These are phyloP conservation scores for Myotis davidii DNA, from an alignment of 2,113 vertebrate genomes.

Conservation along the genomic window DNA sequence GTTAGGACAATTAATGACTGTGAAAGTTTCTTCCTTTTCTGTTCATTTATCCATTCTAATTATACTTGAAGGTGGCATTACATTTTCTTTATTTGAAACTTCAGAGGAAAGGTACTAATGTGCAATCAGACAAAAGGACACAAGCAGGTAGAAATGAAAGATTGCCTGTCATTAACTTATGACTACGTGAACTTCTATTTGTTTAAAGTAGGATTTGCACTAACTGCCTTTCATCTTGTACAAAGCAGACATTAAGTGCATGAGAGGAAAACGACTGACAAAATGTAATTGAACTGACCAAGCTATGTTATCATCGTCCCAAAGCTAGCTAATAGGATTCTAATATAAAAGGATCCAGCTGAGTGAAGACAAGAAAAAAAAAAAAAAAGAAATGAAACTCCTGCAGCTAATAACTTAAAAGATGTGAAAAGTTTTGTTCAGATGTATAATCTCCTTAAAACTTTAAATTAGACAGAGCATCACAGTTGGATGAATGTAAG, in stretches of 20 bases:
- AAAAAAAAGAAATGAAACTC: background rate
- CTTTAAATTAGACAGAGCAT: constrained; percentile 57
- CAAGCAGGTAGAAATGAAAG: constrained; percentile 55
- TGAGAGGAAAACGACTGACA: constrained; percentile 44
- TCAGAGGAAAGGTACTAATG: constrained; percentile 7
- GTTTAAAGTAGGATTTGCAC: constrained; percentile 60
- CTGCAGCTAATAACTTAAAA: constrained; percentile 45
- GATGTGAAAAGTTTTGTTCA: constrained; percentile 41
- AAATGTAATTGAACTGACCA: constrained; percentile 71
- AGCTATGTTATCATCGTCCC: background rate
- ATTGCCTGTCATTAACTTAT: constrained; percentile 52
- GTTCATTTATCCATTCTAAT: constrained; percentile 47
- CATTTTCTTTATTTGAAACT: constrained; percentile 41
- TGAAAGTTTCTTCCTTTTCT: background rate
- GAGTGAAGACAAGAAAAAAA: constrained; percentile 59
- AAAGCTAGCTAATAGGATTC: constrained; percentile 24
- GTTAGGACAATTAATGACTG: background rate
- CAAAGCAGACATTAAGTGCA: constrained; percentile 55
- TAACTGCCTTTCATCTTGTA: constrained; percentile 60
- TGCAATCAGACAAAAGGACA: constrained; percentile 36
- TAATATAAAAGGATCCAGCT: constrained; percentile 45
- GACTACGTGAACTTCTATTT: constrained; percentile 40
- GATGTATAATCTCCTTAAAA: constrained; percentile 63
- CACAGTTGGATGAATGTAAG: background rate
- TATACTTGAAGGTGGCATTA: constrained; percentile 62